Conservation (phyloP, 2,113 vertebrate genomes). For the Sisor rabdophorus region DNA sequence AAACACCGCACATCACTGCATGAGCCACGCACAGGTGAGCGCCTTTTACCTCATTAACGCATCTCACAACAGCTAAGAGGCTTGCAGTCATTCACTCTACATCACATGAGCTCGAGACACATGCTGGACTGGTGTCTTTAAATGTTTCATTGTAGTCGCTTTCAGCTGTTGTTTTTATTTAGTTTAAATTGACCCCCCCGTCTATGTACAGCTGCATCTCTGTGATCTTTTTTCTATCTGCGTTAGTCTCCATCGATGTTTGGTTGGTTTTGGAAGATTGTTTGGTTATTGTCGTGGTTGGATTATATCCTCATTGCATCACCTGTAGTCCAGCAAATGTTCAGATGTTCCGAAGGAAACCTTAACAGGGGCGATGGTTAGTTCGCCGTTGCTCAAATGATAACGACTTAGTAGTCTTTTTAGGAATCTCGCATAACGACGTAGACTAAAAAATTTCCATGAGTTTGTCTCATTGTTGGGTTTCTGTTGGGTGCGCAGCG, state of each 20-base stretch:
- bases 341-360: not conserved
- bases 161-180: not conserved
- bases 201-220: not conserved
- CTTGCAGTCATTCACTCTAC: not conserved
- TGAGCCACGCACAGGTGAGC: slow-evolving; percentile 68
- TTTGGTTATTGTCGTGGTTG: not conserved
- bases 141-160: not conserved
- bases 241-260: not conserved
- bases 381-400: not conserved
- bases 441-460: not conserved
- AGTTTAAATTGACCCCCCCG: not conserved
- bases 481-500: not conserved
- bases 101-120: not conserved
- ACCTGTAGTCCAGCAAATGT: slow-evolving; percentile 41
- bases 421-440: not conserved
- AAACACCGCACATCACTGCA: slow-evolving; percentile 56
- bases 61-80: not conserved
- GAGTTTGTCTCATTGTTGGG: not conserved
- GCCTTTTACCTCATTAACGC: not conserved
- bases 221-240: not conserved
- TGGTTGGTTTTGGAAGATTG: not conserved
- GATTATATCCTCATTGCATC: slow-evolving; percentile 12
- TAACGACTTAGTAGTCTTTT: not conserved
- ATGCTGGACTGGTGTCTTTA: not conserved
- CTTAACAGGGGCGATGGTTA: slow-evolving; percentile 14